These are phyloP conservation scores for Epinotia demarniana DNA, from an alignment of 2,888 invertebrate genomes.

Conservation along the genomic window DNA sequence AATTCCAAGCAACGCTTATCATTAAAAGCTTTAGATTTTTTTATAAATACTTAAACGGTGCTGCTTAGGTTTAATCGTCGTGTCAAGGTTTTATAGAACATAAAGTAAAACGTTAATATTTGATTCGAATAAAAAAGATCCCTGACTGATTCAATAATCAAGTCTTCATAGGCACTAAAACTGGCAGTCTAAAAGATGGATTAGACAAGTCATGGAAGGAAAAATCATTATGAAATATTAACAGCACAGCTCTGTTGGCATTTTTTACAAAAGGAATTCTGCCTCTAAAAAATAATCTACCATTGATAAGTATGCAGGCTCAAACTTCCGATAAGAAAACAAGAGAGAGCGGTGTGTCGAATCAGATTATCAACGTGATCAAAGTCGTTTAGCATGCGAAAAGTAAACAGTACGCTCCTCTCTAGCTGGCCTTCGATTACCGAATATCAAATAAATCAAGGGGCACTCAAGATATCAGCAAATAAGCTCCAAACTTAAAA, in stretches of 20 bases:
- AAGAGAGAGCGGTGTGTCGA: conserved; percentile 19
- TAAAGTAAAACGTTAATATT: background rate
- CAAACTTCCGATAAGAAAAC: conserved; percentile 4
- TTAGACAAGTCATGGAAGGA: background rate
- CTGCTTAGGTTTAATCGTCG: background rate
- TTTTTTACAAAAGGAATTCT: background rate
- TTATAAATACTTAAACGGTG: conserved; percentile 25
- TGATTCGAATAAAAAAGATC: background rate
- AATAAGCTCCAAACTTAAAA: background rate
- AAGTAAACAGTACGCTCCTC: conserved; percentile 33
- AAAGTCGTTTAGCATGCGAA: conserved; percentile 35
- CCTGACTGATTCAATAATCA: background rate
- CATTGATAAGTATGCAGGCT: background rate
- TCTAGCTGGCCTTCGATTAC: conserved; percentile 18
- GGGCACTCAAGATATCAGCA: conserved; percentile 12
- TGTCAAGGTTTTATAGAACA: background rate
- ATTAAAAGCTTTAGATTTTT: conserved; percentile 1
- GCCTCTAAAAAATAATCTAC: background rate
- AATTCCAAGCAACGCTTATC: conserved; percentile 16
- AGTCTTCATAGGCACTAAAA: background rate
- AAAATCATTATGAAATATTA: background rate
- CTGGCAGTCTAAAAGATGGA: background rate
- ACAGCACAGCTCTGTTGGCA: background rate
- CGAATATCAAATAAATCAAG: conserved; percentile 28
- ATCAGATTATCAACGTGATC: conserved; percentile 35